These are phyloP conservation scores for Oplegnathus fasciatus DNA, from an alignment of 2,113 vertebrate genomes.

Conservation along the genomic window DNA sequence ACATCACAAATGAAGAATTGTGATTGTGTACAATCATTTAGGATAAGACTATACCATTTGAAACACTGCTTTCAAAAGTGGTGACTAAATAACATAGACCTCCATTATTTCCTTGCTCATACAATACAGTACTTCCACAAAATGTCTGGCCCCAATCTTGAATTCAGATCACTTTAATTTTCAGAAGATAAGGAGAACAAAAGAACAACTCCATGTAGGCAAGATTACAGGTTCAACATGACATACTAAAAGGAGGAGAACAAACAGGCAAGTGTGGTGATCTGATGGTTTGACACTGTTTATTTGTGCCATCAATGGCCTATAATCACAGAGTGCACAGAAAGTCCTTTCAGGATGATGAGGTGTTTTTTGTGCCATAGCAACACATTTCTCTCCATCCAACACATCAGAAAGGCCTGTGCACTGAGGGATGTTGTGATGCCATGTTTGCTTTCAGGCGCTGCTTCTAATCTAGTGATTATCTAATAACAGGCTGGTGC, in stretches of 20 bases:
- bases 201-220: not conserved
- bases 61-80: slow-evolving; percentile 11
- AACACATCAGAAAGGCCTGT: slow-evolving; percentile 9
- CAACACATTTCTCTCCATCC: slow-evolving; percentile 33
- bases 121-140: not conserved
- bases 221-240: slow-evolving; percentile 31
- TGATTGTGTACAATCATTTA: not conserved
- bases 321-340: slow-evolving; percentile 52
- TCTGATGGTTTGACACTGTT: slow-evolving; percentile 60
- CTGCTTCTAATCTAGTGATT: slow-evolving; percentile 54
- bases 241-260: slow-evolving; percentile 17
- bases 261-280: slow-evolving; percentile 6
- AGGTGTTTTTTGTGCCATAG: slow-evolving; percentile 12
- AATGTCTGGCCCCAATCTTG: not conserved
- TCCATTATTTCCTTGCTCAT: not conserved
- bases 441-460: slow-evolving; percentile 1
- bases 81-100: not conserved
- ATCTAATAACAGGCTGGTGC: slow-evolving; percentile 47
- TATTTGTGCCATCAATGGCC: slow-evolving; percentile 51
- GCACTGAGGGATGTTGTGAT: slow-evolving; percentile 12
- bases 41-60: not conserved
- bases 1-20: slow-evolving; percentile 2
- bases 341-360: slow-evolving; percentile 34
- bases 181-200: not conserved
- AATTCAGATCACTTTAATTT: slow-evolving; percentile 6